These are phyloP conservation scores for Clarias gariepinus DNA, from an alignment of 2,113 vertebrate genomes.

Conservation along the genomic window DNA sequence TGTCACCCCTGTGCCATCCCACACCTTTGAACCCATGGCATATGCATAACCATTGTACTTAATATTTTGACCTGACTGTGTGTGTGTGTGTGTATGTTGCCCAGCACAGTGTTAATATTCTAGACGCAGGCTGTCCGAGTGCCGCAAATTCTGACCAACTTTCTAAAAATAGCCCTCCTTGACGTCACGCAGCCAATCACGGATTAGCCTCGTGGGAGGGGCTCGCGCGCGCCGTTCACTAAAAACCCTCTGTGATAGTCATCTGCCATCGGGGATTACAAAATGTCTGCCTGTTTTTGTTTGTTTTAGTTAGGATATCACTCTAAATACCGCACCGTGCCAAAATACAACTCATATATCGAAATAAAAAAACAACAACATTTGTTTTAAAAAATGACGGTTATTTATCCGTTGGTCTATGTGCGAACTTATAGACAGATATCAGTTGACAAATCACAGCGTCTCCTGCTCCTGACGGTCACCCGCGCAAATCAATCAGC, in stretches of 20 bases:
- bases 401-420: conserved; percentile 49
- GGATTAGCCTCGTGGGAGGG: conserved; percentile 54
- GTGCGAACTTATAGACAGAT: conserved; percentile 37
- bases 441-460: conserved; percentile 58
- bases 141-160: conserved; percentile 67
- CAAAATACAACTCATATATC: neutral
- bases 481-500: conserved; percentile 58
- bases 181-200: conserved; percentile 71
- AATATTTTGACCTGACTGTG: neutral
- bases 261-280: conserved; percentile 18
- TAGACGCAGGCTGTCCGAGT: conserved; percentile 53
- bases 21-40: neutral
- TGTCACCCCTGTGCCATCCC: neutral
- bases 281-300: neutral
- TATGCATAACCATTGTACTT: neutral
- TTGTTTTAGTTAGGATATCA: neutral
- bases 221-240: conserved; percentile 44
- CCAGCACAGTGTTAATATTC: conserved; percentile 53
- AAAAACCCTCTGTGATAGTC: conserved; percentile 31
- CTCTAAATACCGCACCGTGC: too few relatives aligned
- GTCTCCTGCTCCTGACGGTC: conserved; percentile 41
- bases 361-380: conserved; percentile 47
- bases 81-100: conserved; percentile 8
- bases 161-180: conserved; percentile 73
- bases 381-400: neutral